Conservation (phyloP, 2,888 invertebrate species). For the Drosophila longiperda region DNA sequence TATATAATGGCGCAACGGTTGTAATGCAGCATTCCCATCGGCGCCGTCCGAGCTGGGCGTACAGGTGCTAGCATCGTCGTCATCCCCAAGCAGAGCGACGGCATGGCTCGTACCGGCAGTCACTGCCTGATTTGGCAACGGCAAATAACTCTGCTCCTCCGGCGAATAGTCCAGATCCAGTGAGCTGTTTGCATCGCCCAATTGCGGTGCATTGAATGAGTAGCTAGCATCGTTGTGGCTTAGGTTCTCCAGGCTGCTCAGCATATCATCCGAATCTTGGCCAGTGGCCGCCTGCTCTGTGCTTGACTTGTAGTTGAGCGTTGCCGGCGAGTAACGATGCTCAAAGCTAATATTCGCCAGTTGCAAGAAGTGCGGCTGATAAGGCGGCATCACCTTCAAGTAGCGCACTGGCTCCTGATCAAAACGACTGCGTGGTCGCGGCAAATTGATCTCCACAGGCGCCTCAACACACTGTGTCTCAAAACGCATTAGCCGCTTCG, state of each 20-base stretch:
- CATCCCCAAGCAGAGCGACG: slow-evolving; percentile 36
- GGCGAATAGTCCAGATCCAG: slow-evolving; percentile 80
- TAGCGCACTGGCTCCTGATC: slow-evolving; percentile 84
- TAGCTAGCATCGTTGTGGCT: slow-evolving; percentile 82
- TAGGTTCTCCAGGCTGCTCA: slow-evolving; percentile 84
- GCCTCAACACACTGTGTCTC: slow-evolving; percentile 85
- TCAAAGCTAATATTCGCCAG: slow-evolving; percentile 81
- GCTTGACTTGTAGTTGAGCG: slow-evolving; percentile 75
- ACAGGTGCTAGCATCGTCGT: slow-evolving; percentile 64
- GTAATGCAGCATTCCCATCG: slow-evolving; percentile 47
- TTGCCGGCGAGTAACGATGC: slow-evolving; percentile 63
- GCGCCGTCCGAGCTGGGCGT: slow-evolving; percentile 54
- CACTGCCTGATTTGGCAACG: slow-evolving; percentile 66
- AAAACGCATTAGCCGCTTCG: slow-evolving; percentile 84
- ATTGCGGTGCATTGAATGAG: slow-evolving; percentile 64
- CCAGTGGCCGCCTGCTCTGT: slow-evolving; percentile 75
- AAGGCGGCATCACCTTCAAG: slow-evolving; percentile 84
- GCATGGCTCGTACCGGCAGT: slow-evolving; percentile 9
- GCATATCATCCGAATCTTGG: slow-evolving; percentile 83
- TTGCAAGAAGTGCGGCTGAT: slow-evolving; percentile 82
- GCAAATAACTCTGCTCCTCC: slow-evolving; percentile 83
- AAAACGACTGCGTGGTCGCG: slow-evolving; percentile 83
- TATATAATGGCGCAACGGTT: slow-evolving; percentile 82
- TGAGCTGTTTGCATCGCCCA: slow-evolving; percentile 67
- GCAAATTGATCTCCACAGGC: slow-evolving; percentile 83